Evolutionary conservation across 2,888 invertebrate genomes (phyloP).

Genomic region (Ariolimax columbianus): DNA sequence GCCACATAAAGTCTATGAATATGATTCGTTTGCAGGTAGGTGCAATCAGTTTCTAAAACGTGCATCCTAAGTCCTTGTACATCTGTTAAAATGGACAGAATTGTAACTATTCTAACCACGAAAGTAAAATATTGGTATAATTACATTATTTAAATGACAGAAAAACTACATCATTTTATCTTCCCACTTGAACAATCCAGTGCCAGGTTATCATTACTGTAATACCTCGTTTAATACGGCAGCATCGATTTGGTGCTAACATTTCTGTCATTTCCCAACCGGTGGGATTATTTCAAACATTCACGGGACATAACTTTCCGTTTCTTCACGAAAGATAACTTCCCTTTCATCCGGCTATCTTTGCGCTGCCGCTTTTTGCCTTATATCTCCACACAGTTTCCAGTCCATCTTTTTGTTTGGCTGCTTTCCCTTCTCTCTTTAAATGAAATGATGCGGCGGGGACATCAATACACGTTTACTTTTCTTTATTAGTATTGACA

Average conservation of each 20-base stretch:
- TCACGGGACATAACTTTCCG: neutral
- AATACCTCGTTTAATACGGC: neutral
- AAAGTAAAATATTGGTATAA: too few species aligned
- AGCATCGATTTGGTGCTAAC: neutral
- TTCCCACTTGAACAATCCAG: neutral
- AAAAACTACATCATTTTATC: neutral
- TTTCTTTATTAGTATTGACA: constrained; percentile 45
- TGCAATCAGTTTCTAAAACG: too few species aligned
- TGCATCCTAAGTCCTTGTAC: too few species aligned
- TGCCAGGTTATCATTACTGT: neutral
- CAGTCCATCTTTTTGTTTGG: neutral
- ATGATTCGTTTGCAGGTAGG: too few species aligned
- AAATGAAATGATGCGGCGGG: constrained; percentile 37
- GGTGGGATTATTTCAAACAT: neutral
- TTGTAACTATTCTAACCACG: too few species aligned
- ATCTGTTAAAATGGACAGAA: too few species aligned
- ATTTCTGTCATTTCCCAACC: neutral
- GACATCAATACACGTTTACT: constrained; percentile 39
- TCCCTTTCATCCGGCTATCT: neutral
- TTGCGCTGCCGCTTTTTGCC: neutral
- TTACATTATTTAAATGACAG: neutral
- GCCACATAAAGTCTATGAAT: too few species aligned
- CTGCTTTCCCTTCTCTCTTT: neutral
- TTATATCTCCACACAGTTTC: neutral
- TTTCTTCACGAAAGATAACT: neutral